Evolutionary conservation across 2,888 invertebrate species (phyloP), one percentile per base, ranked within the genome.

Genomic region (Prosopocoilus inquinatus): DNA sequence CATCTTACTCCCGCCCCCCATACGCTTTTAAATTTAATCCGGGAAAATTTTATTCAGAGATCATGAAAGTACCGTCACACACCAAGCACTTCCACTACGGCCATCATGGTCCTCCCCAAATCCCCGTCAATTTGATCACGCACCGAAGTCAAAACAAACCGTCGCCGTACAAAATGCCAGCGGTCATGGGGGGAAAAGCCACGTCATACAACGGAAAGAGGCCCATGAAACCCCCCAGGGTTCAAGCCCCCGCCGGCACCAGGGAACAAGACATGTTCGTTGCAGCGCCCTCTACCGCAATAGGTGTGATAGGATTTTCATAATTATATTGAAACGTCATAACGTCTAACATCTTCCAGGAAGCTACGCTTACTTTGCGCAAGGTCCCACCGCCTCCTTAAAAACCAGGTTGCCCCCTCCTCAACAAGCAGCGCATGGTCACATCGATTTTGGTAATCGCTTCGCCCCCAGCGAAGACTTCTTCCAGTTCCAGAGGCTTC

Each of bases 401-500:
- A 62, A 61, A 46, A 36, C 57, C n/a, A 50, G 66, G 44, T 53
- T 65, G 78, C 82, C 63, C 80, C 81, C 61, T n/a, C n/a, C n/a
- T n/a, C n/a, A n/a, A n/a, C n/a, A n/a, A n/a, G n/a, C n/a, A 68
- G 74, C 38, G 78, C 55, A 79, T 47, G 53, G 70, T 9, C 72
- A 75, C 43, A 69, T 71, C 53, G 62, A 64, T 35, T 73, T 70
- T 55, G 65, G 71, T 47, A 75, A 69, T 54, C 65, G 50, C 33
- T 54, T 53, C 12, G 55, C 54, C 9, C 61, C 79, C 78, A 66
- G 74, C 75, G 1, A 75, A 76, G 2, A 66, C 69, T 8, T 62
- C 74, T 80, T 46, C 72, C 54, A 70, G 75, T 53, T 81, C 73
- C 58, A 79, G 75, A 58, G 75, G 76, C 1, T 75, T 75, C 38